phyloP scores from a whole-genome alignment of 2,113 vertebrate genomes.

The Genyomyrus donnyi region DNA sequence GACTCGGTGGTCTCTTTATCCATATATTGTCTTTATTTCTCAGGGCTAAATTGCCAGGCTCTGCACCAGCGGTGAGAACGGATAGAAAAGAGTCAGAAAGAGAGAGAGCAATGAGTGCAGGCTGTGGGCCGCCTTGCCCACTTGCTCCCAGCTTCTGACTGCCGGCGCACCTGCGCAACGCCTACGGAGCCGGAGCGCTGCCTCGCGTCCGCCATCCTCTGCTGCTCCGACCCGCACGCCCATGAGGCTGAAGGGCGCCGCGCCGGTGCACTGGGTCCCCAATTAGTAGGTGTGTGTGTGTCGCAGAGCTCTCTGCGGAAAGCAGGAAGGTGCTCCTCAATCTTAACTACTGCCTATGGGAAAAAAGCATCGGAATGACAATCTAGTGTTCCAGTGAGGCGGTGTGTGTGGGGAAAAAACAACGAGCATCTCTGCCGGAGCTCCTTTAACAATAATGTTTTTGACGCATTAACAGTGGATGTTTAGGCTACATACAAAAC shows the following conservation, averaged over 20 bases:
- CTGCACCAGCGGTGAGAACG: background rate
- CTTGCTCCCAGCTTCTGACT: slow-evolving; percentile 1
- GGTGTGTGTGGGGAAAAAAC: background rate
- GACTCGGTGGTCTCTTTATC: background rate
- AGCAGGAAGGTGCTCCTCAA: background rate
- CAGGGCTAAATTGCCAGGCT: background rate
- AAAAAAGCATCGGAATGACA: background rate
- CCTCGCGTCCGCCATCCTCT: background rate
- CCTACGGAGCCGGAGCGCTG: background rate
- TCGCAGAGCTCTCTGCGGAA: background rate
- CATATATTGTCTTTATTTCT: background rate
- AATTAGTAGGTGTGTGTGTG: background rate
- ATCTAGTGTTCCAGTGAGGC: background rate
- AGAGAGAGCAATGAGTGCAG: background rate
- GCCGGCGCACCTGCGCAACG: slow-evolving; percentile 10
- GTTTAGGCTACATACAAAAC: background rate
- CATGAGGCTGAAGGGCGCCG: background rate
- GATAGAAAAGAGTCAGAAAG: background rate
- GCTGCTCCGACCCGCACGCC: background rate
- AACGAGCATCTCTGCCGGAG: background rate
- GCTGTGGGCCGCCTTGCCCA: slow-evolving; percentile 10
- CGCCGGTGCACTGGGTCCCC: too few species aligned
- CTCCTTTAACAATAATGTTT: background rate
- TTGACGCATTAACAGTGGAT: background rate
- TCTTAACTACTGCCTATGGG: background rate